Conservation (phyloP, 2,113 vertebrate species). For the Strix uralensis region DNA sequence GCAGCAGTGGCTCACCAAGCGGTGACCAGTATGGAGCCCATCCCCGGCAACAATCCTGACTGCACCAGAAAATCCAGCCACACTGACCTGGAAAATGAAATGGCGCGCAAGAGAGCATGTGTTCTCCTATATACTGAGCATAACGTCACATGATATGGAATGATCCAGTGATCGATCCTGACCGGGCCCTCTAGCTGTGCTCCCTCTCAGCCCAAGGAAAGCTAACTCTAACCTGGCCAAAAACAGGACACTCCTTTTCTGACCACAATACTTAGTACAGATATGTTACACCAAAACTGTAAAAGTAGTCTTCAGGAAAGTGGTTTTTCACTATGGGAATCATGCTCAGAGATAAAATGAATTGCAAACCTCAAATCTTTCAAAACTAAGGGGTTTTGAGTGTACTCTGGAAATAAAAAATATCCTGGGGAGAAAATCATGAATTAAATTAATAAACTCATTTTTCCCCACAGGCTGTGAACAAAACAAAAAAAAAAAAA, state of each 20-base stretch:
- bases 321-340: not conserved
- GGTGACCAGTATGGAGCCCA: too few species aligned
- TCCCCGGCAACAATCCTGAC: too few species aligned
- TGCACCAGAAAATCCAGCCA: too few species aligned
- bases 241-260: not conserved
- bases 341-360: not conserved
- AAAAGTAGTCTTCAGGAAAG: not conserved
- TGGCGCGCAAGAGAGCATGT: too few species aligned
- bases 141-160: too few species aligned
- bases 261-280: not conserved
- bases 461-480: not conserved
- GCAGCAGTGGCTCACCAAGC: too few species aligned
- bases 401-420: not conserved
- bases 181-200: too few species aligned
- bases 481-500: not conserved
- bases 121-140: too few species aligned
- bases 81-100: too few species aligned
- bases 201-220: too few species aligned
- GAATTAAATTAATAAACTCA: not conserved
- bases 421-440: not conserved
- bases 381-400: not conserved
- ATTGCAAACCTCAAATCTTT: not conserved
- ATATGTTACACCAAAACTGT: not conserved
- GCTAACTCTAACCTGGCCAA: too few species aligned
- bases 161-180: too few species aligned